Evolutionary conservation across 2,888 invertebrate genomes (phyloP), one percentile per base, ranked within the genome.

Genomic region (Loripinus fragilis): DNA sequence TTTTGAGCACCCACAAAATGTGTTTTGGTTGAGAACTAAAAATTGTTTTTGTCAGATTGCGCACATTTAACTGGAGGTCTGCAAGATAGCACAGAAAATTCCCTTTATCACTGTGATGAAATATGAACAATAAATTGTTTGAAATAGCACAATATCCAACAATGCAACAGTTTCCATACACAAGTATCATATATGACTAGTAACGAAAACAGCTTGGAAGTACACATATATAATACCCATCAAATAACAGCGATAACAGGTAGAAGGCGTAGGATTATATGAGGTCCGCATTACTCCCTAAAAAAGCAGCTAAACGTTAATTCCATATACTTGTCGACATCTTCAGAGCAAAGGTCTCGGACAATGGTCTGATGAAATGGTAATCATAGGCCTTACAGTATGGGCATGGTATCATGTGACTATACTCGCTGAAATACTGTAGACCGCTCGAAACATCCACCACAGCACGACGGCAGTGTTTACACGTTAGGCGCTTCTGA

Each of bases 351-450:
- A 90, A 91, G 48, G 90, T 90, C 70, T 91, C 91, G 20, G 76
- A 55, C 73, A 98, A 95, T 72, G 97, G 97, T 95, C 98, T 98
- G 89, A 98, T 97, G 95, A 98, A 98, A 95, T 99, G 98, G 75
- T 97, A 97, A 94, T 98, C 98, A 90, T 96, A 95, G 72, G 96
- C 96, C 90, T 96, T 96, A 95, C 98, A 99, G 94, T 97, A 97
- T 48, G 97, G 97, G 94, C 99, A 99, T 88, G 97, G 96, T 92
- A 97, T 96, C 90, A 96, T 96, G 93, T 97, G 95, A 77, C 91
- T 91, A 95, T 98, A 98, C 95, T 98, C 98, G 90, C 98, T 98
- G 95, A 97, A 99, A 95, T 96, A 97, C 94, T 97, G 97, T 88
- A 98, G 92, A 96, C 96, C 90, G 30, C 82, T 94, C 97, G 97